These are phyloP conservation scores for Euwallacea fornicatus DNA, from an alignment of 1,140 invertebrate species.

Conservation along the genomic window DNA sequence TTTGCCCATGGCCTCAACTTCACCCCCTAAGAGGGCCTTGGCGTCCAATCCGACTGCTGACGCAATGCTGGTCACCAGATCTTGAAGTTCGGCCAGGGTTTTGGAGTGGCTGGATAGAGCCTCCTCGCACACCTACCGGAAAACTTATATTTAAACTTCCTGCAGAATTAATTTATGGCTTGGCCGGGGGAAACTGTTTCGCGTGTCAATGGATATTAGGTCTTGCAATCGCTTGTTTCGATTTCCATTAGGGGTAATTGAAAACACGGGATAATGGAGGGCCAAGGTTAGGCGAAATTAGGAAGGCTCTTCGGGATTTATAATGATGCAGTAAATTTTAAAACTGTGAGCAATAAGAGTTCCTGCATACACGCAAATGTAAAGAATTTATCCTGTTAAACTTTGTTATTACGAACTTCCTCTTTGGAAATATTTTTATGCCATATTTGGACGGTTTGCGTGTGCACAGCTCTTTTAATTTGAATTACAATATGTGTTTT, in stretches of 20 bases:
- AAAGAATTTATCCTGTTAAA: neutral
- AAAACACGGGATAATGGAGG: slow-evolving; percentile 22
- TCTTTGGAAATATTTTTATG: slow-evolving; percentile 32
- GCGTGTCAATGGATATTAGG: slow-evolving; percentile 30
- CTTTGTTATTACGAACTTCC: slow-evolving; percentile 27
- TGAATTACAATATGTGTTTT: no score
- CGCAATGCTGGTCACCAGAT: slow-evolving; percentile 75
- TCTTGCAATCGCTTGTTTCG: slow-evolving; percentile 26
- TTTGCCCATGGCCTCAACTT: slow-evolving; percentile 74
- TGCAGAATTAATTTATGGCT: neutral
- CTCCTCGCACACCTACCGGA: slow-evolving; percentile 67
- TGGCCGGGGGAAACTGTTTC: slow-evolving; percentile 10
- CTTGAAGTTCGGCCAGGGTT: slow-evolving; percentile 68
- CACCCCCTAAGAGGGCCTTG: slow-evolving; percentile 68
- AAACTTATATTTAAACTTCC: neutral
- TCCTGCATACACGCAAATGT: slow-evolving; percentile 19
- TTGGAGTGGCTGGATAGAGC: slow-evolving; percentile 70
- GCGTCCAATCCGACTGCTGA: slow-evolving; percentile 73
- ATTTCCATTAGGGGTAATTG: slow-evolving; percentile 33
- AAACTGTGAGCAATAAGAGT: no score
- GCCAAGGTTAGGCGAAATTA: slow-evolving; percentile 28
- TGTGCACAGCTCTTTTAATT: slow-evolving; percentile 33
- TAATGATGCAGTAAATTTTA: neutral
- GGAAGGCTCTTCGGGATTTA: slow-evolving; percentile 14
- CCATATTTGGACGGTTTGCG: slow-evolving; percentile 36